Evolutionary conservation across 1,140 invertebrate species (phyloP).

Genomic region (Samia ricini): DNA sequence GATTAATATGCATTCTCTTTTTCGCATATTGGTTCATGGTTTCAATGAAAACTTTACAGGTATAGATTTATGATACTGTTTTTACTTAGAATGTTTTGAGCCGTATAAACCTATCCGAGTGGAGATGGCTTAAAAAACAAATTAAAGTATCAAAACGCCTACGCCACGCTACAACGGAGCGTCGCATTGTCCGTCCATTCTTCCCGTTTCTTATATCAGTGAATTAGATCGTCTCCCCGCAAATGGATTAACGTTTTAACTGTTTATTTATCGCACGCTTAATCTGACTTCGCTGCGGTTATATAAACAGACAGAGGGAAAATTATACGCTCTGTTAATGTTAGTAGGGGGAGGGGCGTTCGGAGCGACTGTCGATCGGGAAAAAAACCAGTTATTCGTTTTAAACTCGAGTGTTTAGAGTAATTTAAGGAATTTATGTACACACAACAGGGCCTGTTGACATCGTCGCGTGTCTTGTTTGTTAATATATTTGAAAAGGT

Average conservation of each 20-base stretch:
- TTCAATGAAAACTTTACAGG: no score
- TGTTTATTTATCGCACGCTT: constrained; percentile 59
- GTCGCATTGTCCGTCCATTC: constrained; percentile 28
- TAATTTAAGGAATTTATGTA: constrained; percentile 2
- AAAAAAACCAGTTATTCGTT: constrained; percentile 7
- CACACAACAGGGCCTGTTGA: constrained; percentile 8
- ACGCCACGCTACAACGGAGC: background rate
- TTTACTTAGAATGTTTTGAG: no score
- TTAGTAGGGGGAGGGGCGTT: constrained; percentile 16
- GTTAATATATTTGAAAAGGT: background rate
- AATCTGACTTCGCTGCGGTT: constrained; percentile 55
- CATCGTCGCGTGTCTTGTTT: background rate
- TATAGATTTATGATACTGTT: no score
- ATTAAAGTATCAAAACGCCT: constrained; percentile 20
- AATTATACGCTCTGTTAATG: constrained; percentile 58
- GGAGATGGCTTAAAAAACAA: background rate
- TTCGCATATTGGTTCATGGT: no score
- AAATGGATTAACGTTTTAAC: constrained; percentile 59
- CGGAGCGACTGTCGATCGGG: constrained; percentile 19
- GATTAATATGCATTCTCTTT: no score
- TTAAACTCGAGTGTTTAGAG: constrained; percentile 13
- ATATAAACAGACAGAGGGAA: constrained; percentile 52
- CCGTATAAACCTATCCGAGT: no score
- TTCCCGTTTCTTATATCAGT: constrained; percentile 35
- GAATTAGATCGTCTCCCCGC: constrained; percentile 38